Evolutionary conservation across 1,140 invertebrate species (phyloP).

Genomic region (Dendrolimus kikuchii): DNA sequence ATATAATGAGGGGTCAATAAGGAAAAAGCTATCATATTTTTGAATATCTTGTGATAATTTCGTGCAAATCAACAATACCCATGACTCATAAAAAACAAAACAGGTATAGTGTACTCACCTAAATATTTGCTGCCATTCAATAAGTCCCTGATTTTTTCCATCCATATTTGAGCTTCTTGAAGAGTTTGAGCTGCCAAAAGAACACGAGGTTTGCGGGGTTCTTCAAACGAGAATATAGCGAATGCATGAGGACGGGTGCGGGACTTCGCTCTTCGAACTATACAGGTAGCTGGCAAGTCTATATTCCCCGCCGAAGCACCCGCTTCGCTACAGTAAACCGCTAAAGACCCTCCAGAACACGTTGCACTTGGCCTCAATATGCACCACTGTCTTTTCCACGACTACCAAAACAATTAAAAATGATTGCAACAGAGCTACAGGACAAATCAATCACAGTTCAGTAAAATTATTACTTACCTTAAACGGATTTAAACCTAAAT

Average conservation of each 20-base stretch:
- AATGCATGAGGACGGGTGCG: constrained; percentile 54
- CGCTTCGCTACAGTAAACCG: constrained; percentile 58
- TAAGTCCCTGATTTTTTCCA: constrained; percentile 55
- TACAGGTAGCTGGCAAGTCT: constrained; percentile 42
- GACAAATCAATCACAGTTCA: constrained; percentile 9
- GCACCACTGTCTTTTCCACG: constrained; percentile 65
- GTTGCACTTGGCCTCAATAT: constrained; percentile 54
- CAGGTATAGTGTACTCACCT: constrained; percentile 44
- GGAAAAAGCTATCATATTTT: no score
- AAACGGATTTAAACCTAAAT: constrained; percentile 57
- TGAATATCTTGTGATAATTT: no score
- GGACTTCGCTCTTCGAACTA: constrained; percentile 52
- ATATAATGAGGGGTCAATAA: constrained; percentile 13
- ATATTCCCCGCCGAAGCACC: constrained; percentile 50
- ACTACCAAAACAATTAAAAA: constrained; percentile 44
- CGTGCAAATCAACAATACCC: no score
- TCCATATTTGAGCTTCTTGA: constrained; percentile 53
- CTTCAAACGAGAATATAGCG: constrained; percentile 48
- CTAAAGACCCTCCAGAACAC: constrained; percentile 43
- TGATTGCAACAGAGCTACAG: constrained; percentile 26
- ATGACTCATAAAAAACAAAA: background rate
- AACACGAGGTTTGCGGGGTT: constrained; percentile 48
- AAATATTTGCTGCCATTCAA: constrained; percentile 40
- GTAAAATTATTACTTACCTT: constrained; percentile 44
- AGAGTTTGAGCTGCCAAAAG: constrained; percentile 43